Evolutionary conservation across 2,797 vertebrate genomes (phyloP), one percentile per base, ranked within the genome.

Genomic region (Tolypeutes matacus): DNA sequence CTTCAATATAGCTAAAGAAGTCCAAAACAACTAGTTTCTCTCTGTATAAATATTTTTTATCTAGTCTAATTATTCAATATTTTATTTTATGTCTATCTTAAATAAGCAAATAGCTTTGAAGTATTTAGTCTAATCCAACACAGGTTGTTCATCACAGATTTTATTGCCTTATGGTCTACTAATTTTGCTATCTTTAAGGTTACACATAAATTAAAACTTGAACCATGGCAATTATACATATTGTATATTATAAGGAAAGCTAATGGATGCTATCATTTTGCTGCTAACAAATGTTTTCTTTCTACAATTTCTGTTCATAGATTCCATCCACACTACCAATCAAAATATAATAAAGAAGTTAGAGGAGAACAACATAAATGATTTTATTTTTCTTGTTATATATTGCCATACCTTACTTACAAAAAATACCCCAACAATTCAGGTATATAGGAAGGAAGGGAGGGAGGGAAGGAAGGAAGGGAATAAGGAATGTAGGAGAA

Each of bases 191-290:
- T 94, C 98, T 97, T 96, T 95, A 0, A 51, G 97, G 96, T 97
- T 98, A 98, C 98, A 98, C 90, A 93, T 98, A 97, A 98, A 97
- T 98, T 98, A 97, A 97, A 97, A 97, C 94, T 96, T 95, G 96
- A 97, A 97, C 95, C 93, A 94, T 97, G 51, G 96, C 92, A 98
- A 98, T 96, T 89, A 98, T 81, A 82, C 95, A 98, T 96, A 98
- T 98, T 96, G 39, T 80, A 84, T 95, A 98, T 97, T 98, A 88
- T 98, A 96, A 98, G 92, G 97, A 97, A 96, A 97, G 96, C 94
- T 98, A 98, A 98, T 97, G 94, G 96, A 97, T 96, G 96, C 95
- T 97, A 86, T 85, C 75, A 94, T 97, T 98, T 97, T 96, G 89
- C 88, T 87, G 96, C 65, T 92, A 96, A 86, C 95, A 98, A 96